Base-by-base conservation (phyloP, 2,113 vertebrate genomes). In the Strix uralensis region DNA sequence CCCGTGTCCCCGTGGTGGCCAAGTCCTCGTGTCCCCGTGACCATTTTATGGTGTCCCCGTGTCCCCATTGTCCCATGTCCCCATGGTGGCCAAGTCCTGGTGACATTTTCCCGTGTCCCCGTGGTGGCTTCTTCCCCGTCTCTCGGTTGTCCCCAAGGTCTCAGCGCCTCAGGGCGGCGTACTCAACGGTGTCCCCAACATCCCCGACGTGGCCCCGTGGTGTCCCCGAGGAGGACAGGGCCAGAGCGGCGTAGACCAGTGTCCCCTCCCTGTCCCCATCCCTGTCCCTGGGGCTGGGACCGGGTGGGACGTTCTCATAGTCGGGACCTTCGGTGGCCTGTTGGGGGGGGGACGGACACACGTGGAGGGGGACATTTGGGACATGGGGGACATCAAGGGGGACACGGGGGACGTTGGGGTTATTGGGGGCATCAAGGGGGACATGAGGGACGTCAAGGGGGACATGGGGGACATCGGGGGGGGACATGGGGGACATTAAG, bases 191-290 rank as follows among this genome's bases (percentile, higher is more conserved):
- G 42, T 82, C 66, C 55, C 18, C 65, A 11, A 3, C n/a, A 1
- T 32, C 61, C 23, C 30, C 23, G 2, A 23, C 13, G 0, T 20
- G 54, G 32, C 23, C 80, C 27, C 4, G 34, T 1, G 52, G 2
- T 4, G 52, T 11, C 42, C 34, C 66, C 29, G 8, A 14, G 10
- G 44, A 16, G 65, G 55, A 16, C 29, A 82, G 23, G 29, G 80
- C 54, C 66, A 82, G 66, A 6, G 80, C 22, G 1, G 66, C 80
- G 1, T 82, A 82, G 29, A 82, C 42, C 29, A 82, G n/a, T 8
- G 80, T 34, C 54, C 80, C 80, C 1, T 82, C 65, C 54, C 29
- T 8, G 26, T 67, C 51, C 32, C 38, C 18, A 3, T 49, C 73
- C 23, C 73, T 21, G 32, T 21, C 42, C 42, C 42, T 42, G 42